phyloP scores from a whole-genome alignment of 2,888 invertebrate genomes.

The Microctonus aethiopoides region DNA sequence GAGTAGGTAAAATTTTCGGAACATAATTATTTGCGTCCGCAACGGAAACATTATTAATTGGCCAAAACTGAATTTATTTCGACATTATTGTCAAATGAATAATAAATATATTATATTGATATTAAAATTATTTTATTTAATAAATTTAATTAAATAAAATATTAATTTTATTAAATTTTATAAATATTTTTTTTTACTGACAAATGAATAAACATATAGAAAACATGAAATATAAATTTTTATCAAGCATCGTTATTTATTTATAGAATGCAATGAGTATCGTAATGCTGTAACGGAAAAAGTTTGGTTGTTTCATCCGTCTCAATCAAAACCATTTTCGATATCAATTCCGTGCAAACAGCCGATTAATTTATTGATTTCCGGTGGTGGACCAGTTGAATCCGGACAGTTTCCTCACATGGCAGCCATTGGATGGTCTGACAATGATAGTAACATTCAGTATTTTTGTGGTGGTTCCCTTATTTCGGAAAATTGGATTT shows the following conservation, averaged over 20 bases:
- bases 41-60: too few species aligned
- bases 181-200: too few species aligned
- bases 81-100: too few species aligned
- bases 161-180: neutral
- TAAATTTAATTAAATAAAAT: too few species aligned
- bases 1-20: too few species aligned
- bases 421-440: slow-evolving; percentile 41
- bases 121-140: too few species aligned
- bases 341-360: slow-evolving; percentile 26
- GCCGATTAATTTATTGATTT: slow-evolving; percentile 27
- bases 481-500: slow-evolving; percentile 39
- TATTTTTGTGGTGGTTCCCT: slow-evolving; percentile 41
- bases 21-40: too few species aligned
- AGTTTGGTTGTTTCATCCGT: slow-evolving; percentile 30
- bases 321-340: slow-evolving; percentile 26
- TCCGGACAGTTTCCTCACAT: slow-evolving; percentile 40
- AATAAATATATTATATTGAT: too few species aligned
- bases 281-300: slow-evolving; percentile 1
- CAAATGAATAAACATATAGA: too few species aligned
- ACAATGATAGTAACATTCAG: slow-evolving; percentile 25
- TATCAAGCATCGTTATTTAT: neutral
- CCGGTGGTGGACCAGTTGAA: slow-evolving; percentile 25
- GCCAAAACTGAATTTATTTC: too few species aligned
- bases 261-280: slow-evolving; percentile 40
- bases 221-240: neutral